A percentile compares a stretch with the other conserved stretches of the same genome.
Evolutionary conservation across 2,797 vertebrate genomes (phyloP).

Genomic region (Otolemur crassicaudatus): DNA sequence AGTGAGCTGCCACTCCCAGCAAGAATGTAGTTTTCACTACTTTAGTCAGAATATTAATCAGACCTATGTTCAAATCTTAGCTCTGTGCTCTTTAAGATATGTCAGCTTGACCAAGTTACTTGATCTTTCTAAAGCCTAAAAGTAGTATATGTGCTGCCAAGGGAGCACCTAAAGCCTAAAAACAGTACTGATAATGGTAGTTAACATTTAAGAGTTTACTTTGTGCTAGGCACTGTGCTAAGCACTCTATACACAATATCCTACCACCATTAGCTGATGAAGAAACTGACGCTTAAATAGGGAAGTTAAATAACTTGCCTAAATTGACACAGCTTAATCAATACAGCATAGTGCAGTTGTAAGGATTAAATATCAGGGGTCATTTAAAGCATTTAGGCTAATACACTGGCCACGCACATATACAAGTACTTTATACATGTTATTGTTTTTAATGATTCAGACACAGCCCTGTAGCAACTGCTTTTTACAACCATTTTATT

Average conservation of each 20-base stretch:
- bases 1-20: not conserved
- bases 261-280: not conserved
- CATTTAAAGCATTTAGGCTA: slow-evolving; percentile 11
- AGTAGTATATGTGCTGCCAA: not conserved
- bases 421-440: not conserved
- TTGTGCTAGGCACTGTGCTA: slow-evolving; percentile 16
- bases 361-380: not conserved
- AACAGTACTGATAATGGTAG: slow-evolving; percentile 32
- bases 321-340: slow-evolving; percentile 38
- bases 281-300: slow-evolving; percentile 42
- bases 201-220: not conserved
- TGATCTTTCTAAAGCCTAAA: slow-evolving; percentile 49
- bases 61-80: not conserved
- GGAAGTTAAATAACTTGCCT: slow-evolving; percentile 46
- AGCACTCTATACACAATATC: not conserved
- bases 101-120: slow-evolving; percentile 52
- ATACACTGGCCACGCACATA: not conserved
- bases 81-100: not conserved
- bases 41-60: slow-evolving; percentile 8
- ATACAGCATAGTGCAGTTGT: not conserved
- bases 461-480: slow-evolving; percentile 16
- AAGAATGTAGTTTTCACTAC: not conserved
- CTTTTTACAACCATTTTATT: slow-evolving; percentile 23
- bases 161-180: slow-evolving; percentile 31
- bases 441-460: slow-evolving; percentile 17